Base-by-base conservation (phyloP, 2,113 vertebrate genomes). In the Neoarius graeffei region DNA sequence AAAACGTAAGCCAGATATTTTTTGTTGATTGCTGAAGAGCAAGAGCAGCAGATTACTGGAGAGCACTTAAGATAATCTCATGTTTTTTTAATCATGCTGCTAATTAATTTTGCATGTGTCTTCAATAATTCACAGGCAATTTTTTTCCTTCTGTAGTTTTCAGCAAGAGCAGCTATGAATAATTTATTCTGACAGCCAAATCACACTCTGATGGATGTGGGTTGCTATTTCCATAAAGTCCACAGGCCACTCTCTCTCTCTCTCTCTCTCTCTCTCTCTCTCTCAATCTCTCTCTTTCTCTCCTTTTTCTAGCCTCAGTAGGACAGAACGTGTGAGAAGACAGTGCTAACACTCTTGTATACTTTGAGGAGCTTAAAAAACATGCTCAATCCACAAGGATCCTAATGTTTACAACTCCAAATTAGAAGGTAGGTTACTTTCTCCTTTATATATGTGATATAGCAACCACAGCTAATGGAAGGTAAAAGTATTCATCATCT, bases 91-190 rank as follows among this genome's bases (percentile, higher is more conserved):
- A 94, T 92, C 83, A 87, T 88, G 88, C 88, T 82, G 69, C 90
- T 93, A 92, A 95, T 94, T 92, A 94, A 94, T 93, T 93, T 89
- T 90, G 74, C 89, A 90, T 92, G 88, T 77, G 82, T 86, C 84
- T 92, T 94, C 80, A 94, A 95, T 94, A 92, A 93, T 93, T 90
- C 88, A 94, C 54, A 23, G 79, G 88, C 86, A 91, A 90, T 91
- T 92, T 93, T 93, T 93, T 86, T 86, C 57, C 57, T 81, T 66
- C 50, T 84, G 56, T 90, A 89, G 88, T 91, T 92, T 92, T 92
- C 83, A 42, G 87, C 88, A 85, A 90, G 89, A 88, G 89, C 59
- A 85, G 83, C 88, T 60, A 19, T 94, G 88, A 94, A 96, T 94
- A 92, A 94, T 95, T 93, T 83, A 94, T 91, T 76, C 52, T 35